A percentile compares a stretch with the other conserved stretches of the same genome.
Evolutionary conservation across 1,140 invertebrate genomes (phyloP).

Genomic region (Drosophila nannoptera): DNA sequence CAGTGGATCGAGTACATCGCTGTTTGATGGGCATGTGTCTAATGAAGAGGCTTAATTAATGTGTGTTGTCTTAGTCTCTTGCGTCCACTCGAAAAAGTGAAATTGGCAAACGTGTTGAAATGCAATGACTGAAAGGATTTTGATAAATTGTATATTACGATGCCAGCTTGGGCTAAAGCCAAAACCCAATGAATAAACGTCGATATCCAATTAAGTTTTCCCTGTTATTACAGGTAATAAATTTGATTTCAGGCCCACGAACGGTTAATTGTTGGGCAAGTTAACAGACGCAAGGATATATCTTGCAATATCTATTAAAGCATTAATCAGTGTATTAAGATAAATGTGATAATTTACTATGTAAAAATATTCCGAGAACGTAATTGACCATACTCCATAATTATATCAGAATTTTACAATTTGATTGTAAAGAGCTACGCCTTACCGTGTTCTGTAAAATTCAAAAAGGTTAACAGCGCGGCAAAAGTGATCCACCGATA

Average conservation of each 20-base stretch:
- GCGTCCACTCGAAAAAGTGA: constrained; percentile 8
- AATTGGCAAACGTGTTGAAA: constrained; percentile 67
- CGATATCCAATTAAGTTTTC: constrained; percentile 75
- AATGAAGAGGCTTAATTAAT: constrained; percentile 72
- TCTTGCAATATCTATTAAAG: constrained; percentile 48
- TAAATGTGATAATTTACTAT: too few species aligned
- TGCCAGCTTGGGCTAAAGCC: background rate
- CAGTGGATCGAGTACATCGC: background rate
- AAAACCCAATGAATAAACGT: constrained; percentile 68
- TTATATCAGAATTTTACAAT: background rate
- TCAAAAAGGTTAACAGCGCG: background rate
- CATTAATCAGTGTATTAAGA: constrained; percentile 8
- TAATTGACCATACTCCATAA: background rate
- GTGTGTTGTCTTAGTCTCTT: constrained; percentile 40
- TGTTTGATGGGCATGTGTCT: constrained; percentile 70
- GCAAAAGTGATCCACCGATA: background rate
- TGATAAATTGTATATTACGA: constrained; percentile 35
- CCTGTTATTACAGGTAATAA: constrained; percentile 67
- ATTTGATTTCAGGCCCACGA: too few species aligned
- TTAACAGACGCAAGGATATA: constrained; percentile 53
- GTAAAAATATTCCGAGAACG: too few species aligned
- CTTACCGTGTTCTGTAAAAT: background rate
- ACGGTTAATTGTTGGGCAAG: constrained; percentile 4
- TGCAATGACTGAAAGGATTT: constrained; percentile 38
- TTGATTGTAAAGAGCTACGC: background rate